These are phyloP conservation scores for Elaeidobius kamerunicus DNA, from an alignment of 2,888 invertebrate species.

Conservation along the genomic window DNA sequence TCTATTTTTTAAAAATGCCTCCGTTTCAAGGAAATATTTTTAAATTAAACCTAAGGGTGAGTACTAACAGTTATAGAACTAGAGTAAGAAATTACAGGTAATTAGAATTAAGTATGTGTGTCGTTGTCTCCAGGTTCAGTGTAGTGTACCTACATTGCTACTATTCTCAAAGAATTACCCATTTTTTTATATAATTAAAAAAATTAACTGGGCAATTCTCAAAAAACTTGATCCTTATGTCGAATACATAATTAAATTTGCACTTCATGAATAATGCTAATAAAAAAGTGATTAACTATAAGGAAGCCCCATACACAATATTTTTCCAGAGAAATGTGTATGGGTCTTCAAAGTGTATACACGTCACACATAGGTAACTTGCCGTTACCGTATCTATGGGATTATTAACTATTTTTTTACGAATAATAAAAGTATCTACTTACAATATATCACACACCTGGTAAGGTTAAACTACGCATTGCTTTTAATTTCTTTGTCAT, in stretches of 20 bases:
- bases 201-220: too few species aligned
- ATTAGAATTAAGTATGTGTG: slow-evolving; percentile 38
- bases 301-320: slow-evolving; percentile 5
- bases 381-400: slow-evolving; percentile 16
- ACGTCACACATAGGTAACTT: slow-evolving; percentile 20
- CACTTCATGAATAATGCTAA: too few species aligned
- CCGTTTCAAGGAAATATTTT: slow-evolving; percentile 10
- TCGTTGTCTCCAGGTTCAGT: slow-evolving; percentile 49
- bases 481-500: slow-evolving; percentile 44
- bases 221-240: too few species aligned
- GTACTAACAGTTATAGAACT: slow-evolving; percentile 24
- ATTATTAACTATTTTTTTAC: slow-evolving; percentile 17
- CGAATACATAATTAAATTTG: too few species aligned
- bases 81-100: slow-evolving; percentile 27
- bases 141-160: background rate
- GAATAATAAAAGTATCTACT: slow-evolving; percentile 31
- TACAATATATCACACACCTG: slow-evolving; percentile 47
- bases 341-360: slow-evolving; percentile 13
- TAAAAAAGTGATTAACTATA: too few species aligned
- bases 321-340: too few species aligned
- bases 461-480: slow-evolving; percentile 48
- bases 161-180: too few species aligned
- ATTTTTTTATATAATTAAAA: too few species aligned
- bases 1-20: slow-evolving; percentile 15
- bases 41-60: slow-evolving; percentile 18